Evolutionary conservation across 2,888 invertebrate species (phyloP).

Genomic region (Campoplex nolae): DNA sequence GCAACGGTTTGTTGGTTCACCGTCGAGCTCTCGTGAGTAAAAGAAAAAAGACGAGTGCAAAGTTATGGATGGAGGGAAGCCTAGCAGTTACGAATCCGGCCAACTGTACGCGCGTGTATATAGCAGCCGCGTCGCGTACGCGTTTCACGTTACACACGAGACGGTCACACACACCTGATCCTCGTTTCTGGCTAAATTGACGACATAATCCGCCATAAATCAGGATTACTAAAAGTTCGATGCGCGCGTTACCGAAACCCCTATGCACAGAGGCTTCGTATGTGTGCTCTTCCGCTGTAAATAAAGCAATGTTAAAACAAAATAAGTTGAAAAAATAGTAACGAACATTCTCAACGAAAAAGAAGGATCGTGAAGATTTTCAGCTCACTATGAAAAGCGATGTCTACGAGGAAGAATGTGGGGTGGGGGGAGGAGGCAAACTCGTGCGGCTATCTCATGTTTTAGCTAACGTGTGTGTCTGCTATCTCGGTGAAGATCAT

Average conservation of each 20-base stretch:
- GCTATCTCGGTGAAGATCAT: constrained; percentile 78
- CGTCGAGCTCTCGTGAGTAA: too few species aligned
- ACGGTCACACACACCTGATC: constrained; percentile 79
- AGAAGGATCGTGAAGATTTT: constrained; percentile 40
- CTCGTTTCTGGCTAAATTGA: constrained; percentile 81
- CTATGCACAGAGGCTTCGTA: constrained; percentile 27
- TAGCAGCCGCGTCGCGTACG: not conserved
- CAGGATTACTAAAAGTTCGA: constrained; percentile 80
- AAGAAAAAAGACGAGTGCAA: constrained; percentile 33
- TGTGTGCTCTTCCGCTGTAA: constrained; percentile 48
- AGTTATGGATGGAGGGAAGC: constrained; percentile 19
- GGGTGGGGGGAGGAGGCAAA: not conserved
- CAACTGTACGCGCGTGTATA: not conserved
- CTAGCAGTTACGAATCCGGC: constrained; percentile 13
- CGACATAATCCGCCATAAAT: constrained; percentile 83
- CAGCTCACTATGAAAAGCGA: constrained; percentile 22
- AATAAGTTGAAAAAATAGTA: not conserved
- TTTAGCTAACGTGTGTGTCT: constrained; percentile 77
- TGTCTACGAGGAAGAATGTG: constrained; percentile 30
- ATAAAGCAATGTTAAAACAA: constrained; percentile 25
- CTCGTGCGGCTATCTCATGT: constrained; percentile 71
- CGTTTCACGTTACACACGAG: constrained; percentile 59
- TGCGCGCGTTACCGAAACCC: constrained; percentile 53
- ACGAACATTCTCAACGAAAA: not conserved
- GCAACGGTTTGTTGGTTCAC: not conserved